phyloP scores from a whole-genome alignment of 2,797 vertebrate genomes.

The Heliangelus exortis region DNA sequence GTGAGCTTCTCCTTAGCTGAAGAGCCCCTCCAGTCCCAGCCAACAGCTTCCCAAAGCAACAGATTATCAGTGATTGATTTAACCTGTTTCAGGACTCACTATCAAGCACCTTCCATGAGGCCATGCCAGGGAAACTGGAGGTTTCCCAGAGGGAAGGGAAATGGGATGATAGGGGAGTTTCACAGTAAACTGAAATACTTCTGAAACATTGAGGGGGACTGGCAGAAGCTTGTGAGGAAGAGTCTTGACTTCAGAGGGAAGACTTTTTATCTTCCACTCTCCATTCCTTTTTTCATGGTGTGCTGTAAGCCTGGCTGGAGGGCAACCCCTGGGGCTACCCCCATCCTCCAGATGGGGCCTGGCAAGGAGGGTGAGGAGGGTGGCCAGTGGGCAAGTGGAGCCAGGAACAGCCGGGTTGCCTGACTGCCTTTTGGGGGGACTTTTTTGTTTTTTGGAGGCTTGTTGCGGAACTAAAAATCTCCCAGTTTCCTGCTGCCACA shows the following conservation, averaged over 20 bases:
- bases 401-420: neutral
- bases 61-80: neutral
- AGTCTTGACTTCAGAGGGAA: neutral
- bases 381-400: no score
- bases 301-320: neutral
- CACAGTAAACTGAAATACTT: neutral
- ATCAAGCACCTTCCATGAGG: neutral
- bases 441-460: neutral
- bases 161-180: neutral
- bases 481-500: slow-evolving; percentile 22
- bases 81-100: neutral
- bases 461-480: neutral
- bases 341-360: no score
- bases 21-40: neutral
- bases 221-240: neutral
- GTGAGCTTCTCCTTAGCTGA: neutral
- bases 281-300: neutral
- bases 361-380: neutral
- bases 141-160: neutral
- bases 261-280: neutral
- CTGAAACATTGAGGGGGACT: neutral
- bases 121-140: neutral
- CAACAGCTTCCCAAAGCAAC: neutral
- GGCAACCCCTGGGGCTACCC: rapidly evolving
- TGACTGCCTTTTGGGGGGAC: neutral